Conservation (phyloP, 1,140 invertebrate genomes). For the Bombus sibiricus region DNA sequence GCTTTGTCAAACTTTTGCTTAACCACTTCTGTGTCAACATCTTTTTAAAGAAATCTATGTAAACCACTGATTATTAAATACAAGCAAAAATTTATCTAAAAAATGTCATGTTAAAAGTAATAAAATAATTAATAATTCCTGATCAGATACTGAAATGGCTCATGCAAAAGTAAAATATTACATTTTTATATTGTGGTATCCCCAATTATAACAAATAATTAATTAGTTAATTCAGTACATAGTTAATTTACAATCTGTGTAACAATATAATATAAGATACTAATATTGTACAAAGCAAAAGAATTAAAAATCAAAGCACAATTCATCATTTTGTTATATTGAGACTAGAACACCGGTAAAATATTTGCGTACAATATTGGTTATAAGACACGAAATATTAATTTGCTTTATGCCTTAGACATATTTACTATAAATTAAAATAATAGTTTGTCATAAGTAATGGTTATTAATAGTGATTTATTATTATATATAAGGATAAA, state of each 20-base stretch:
- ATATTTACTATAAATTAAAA: conserved; percentile 74
- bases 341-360: conserved; percentile 59
- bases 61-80: not conserved
- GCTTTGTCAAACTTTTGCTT: conserved; percentile 59
- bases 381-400: conserved; percentile 68
- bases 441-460: conserved; percentile 74
- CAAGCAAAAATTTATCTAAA: not conserved
- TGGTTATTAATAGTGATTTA: conserved; percentile 78
- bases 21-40: conserved; percentile 30
- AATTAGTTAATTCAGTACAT: conserved; percentile 44
- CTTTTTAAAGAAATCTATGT: not conserved
- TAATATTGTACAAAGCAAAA: conserved; percentile 58
- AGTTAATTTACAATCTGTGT: conserved; percentile 37
- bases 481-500: conserved; percentile 76
- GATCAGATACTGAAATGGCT: conserved; percentile 29
- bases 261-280: conserved; percentile 45
- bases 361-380: conserved; percentile 66
- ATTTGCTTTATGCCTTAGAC: conserved; percentile 76
- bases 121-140: not conserved
- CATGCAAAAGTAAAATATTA: conserved; percentile 49
- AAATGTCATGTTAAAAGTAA: conserved; percentile 6
- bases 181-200: conserved; percentile 50
- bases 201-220: conserved; percentile 44
- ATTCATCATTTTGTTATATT: conserved; percentile 62
- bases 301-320: conserved; percentile 68